Evolutionary conservation across 2,888 invertebrate genomes (phyloP).

Genomic region (Limenitis camilla): DNA sequence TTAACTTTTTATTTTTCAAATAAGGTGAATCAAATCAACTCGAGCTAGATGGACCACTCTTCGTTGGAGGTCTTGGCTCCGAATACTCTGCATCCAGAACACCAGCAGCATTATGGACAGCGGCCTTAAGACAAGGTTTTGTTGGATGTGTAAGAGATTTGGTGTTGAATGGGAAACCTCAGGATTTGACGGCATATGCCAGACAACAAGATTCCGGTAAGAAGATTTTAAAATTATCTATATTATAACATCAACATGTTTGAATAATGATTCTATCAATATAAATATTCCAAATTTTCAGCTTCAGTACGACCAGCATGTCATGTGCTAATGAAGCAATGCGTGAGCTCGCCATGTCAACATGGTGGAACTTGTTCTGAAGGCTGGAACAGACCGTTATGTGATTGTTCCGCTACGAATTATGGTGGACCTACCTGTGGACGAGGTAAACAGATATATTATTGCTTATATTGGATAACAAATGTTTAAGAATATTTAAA

Average conservation of each 20-base stretch:
- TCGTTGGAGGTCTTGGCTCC: conserved; percentile 90
- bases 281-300: conserved; percentile 43
- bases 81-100: conserved; percentile 84
- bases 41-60: conserved; percentile 90
- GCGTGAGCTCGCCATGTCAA: conserved; percentile 89
- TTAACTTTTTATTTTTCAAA: conserved; percentile 20
- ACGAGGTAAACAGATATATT: conserved; percentile 69
- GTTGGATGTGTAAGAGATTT: conserved; percentile 95
- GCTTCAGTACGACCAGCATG: conserved; percentile 93
- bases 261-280: no score
- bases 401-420: conserved; percentile 92
- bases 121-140: conserved; percentile 90
- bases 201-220: conserved; percentile 91
- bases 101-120: conserved; percentile 93
- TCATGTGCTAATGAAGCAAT: conserved; percentile 86
- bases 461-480: background rate
- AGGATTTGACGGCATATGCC: conserved; percentile 91
- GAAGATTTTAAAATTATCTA: conserved; percentile 16
- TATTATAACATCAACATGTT: background rate
- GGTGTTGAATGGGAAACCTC: conserved; percentile 88
- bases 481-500: background rate
- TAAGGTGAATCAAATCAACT: conserved; percentile 89
- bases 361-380: conserved; percentile 91
- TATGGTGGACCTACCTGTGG: conserved; percentile 95
- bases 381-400: conserved; percentile 96